Evolutionary conservation across 2,888 invertebrate genomes (phyloP).

Genomic region (Idaea biselata): DNA sequence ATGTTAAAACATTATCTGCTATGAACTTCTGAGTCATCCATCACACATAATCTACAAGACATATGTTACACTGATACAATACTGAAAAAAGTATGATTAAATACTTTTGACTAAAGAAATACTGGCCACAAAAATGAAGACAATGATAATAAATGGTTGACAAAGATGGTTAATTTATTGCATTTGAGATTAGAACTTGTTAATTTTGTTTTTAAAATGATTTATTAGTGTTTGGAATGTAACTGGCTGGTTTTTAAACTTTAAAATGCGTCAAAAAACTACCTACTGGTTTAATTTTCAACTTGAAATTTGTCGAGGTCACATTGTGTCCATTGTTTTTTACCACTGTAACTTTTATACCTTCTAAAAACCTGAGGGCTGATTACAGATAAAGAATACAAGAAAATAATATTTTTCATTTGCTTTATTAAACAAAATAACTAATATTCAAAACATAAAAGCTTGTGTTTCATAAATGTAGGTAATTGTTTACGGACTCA

Average conservation of each 20-base stretch:
- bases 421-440: too few species aligned
- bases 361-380: too few species aligned
- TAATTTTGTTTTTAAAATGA: neutral
- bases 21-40: neutral
- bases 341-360: too few species aligned
- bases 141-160: neutral
- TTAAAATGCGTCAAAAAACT: neutral
- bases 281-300: too few species aligned
- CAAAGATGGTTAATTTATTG: neutral
- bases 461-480: too few species aligned
- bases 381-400: too few species aligned
- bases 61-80: neutral
- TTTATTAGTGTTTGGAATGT: neutral
- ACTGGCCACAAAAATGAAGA: neutral
- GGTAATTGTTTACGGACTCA: too few species aligned
- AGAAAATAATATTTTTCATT: too few species aligned
- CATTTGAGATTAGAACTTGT: neutral
- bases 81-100: slow-evolving; percentile 6
- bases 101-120: neutral
- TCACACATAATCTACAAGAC: neutral
- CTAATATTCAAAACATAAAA: too few species aligned
- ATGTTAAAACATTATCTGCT: neutral
- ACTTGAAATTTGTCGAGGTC: too few species aligned
- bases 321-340: too few species aligned
- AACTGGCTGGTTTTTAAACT: neutral